phyloP scores from a whole-genome alignment of 1,140 invertebrate genomes.

The Drosophila melanica region DNA sequence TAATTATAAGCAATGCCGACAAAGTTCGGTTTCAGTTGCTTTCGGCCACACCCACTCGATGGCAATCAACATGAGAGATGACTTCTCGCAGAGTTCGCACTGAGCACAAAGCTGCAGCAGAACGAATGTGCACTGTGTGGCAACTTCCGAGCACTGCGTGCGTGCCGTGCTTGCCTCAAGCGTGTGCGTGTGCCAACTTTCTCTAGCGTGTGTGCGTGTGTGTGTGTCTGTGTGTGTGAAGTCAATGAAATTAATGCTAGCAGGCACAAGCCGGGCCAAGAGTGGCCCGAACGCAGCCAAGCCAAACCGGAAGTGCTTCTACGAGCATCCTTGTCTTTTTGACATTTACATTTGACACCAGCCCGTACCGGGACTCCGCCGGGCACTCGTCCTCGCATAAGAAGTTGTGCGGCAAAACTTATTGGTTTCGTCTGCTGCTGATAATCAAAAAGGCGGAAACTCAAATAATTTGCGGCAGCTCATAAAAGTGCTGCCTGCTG shows the following conservation, averaged over 20 bases:
- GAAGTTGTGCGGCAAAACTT: slow-evolving; percentile 61
- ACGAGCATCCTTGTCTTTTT: slow-evolving; percentile 54
- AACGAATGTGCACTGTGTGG: slow-evolving; percentile 4
- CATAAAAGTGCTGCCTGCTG: slow-evolving; percentile 19
- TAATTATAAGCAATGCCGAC: slow-evolving; percentile 75
- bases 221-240: slow-evolving; percentile 40
- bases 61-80: slow-evolving; percentile 54
- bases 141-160: slow-evolving; percentile 27
- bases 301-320: slow-evolving; percentile 55
- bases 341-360: slow-evolving; percentile 68
- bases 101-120: slow-evolving; percentile 9
- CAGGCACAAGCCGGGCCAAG: slow-evolving; percentile 24
- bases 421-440: slow-evolving; percentile 49
- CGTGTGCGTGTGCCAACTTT: slow-evolving; percentile 57
- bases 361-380: not conserved
- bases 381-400: slow-evolving; percentile 20
- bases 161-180: slow-evolving; percentile 6
- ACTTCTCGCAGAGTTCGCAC: not conserved
- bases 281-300: slow-evolving; percentile 1
- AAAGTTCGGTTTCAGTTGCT: slow-evolving; percentile 52
- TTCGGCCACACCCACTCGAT: slow-evolving; percentile 51
- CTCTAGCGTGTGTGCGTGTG: slow-evolving; percentile 11
- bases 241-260: slow-evolving; percentile 77
- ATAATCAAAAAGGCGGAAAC: slow-evolving; percentile 67
- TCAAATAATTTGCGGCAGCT: slow-evolving; percentile 63